Evolutionary conservation across 1,140 invertebrate genomes (phyloP).

Genomic region (Drosophila parvula): DNA sequence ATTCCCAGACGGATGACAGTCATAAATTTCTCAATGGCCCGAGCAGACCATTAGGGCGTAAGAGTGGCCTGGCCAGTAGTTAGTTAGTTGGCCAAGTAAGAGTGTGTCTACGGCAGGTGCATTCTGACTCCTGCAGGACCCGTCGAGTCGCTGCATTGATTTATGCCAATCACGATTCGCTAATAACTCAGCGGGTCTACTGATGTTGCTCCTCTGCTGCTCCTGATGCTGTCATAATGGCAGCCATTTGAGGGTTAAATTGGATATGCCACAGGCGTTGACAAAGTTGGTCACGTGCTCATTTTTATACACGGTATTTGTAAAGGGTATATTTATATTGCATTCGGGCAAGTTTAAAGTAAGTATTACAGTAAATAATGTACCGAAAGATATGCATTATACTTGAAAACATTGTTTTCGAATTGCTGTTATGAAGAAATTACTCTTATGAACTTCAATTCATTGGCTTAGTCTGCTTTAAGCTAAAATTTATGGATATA

Average conservation of each 20-base stretch:
- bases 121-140: conserved; percentile 22
- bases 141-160: conserved; percentile 63
- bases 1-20: conserved; percentile 32
- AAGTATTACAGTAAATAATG: no score
- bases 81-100: conserved; percentile 28
- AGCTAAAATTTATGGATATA: no score
- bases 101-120: conserved; percentile 55
- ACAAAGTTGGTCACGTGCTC: conserved; percentile 76
- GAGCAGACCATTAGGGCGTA: conserved; percentile 36
- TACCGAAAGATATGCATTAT: no score
- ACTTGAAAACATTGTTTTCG: no score
- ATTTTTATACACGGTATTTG: conserved; percentile 16
- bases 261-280: conserved; percentile 74
- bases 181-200: conserved; percentile 76
- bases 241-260: conserved; percentile 82
- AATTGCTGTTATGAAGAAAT: no score
- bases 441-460: no score
- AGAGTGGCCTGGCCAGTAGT: conserved; percentile 2
- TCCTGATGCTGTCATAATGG: conserved; percentile 68
- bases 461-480: no score
- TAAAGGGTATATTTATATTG: conserved; percentile 1
- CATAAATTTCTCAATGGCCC: conserved; percentile 54
- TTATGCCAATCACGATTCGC: conserved; percentile 82
- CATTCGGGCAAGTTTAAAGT: background rate
- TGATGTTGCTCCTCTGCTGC: conserved; percentile 11